Conservation (phyloP, 2,888 invertebrate genomes). For the Drosophila tanythrix region DNA sequence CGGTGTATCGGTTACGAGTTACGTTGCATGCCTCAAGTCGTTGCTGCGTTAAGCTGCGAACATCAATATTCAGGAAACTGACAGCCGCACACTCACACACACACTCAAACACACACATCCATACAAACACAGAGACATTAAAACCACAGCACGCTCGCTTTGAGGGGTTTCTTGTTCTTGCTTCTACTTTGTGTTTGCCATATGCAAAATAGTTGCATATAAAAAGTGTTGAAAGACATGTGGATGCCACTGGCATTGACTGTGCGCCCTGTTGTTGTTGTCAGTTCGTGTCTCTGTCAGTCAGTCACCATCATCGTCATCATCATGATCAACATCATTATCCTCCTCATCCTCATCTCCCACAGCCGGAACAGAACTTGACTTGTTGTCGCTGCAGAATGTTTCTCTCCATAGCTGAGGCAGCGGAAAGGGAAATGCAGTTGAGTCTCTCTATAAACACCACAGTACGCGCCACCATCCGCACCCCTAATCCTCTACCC, state of each 20-base stretch:
- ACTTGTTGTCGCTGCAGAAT: slow-evolving; percentile 61
- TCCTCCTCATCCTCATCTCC: slow-evolving; percentile 11
- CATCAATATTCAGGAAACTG: slow-evolving; percentile 57
- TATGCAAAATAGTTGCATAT: slow-evolving; percentile 78
- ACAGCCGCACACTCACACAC: slow-evolving; percentile 40
- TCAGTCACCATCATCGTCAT: slow-evolving; percentile 45
- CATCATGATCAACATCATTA: slow-evolving; percentile 6
- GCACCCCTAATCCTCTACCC: not conserved
- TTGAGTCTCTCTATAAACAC: not conserved
- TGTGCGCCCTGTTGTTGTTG: slow-evolving; percentile 40
- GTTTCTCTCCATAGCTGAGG: slow-evolving; percentile 34
- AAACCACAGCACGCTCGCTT: slow-evolving; percentile 19
- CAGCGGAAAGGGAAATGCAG: slow-evolving; percentile 80
- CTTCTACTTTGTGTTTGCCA: slow-evolving; percentile 31
- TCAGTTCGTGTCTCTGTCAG: slow-evolving; percentile 27
- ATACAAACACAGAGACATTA: slow-evolving; percentile 38
- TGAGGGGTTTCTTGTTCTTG: slow-evolving; percentile 4
- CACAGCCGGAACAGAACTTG: slow-evolving; percentile 82
- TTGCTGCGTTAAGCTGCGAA: slow-evolving; percentile 49
- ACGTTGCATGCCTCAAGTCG: slow-evolving; percentile 34
- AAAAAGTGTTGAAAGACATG: slow-evolving; percentile 74
- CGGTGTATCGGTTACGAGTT: slow-evolving; percentile 60
- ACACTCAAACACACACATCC: slow-evolving; percentile 40
- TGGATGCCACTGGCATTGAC: slow-evolving; percentile 53
- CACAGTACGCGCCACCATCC: not conserved